These are phyloP conservation scores for Zosterops japonicus DNA, from an alignment of 2,113 vertebrate genomes.

Conservation along the genomic window DNA sequence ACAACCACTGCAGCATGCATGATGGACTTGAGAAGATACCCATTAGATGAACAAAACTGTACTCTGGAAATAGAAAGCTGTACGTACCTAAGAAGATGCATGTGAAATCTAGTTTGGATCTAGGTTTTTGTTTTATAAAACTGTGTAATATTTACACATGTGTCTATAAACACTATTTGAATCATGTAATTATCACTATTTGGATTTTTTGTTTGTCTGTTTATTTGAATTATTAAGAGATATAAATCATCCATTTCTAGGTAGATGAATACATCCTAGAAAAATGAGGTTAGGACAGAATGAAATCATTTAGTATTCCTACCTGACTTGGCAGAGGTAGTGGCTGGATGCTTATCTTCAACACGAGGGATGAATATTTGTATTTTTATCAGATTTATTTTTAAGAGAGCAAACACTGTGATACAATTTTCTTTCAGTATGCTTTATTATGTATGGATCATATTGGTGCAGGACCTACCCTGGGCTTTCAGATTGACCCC, in stretches of 20 bases:
- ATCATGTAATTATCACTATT: background rate
- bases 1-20: constrained; percentile 98
- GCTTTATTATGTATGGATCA: constrained; percentile 41
- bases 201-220: background rate
- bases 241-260: background rate
- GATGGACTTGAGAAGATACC: constrained; percentile 98
- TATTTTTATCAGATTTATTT: constrained; percentile 46
- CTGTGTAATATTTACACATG: background rate
- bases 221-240: background rate
- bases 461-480: background rate
- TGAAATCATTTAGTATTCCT: background rate
- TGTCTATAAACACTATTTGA: background rate
- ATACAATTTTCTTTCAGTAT: constrained; percentile 50
- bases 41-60: constrained; percentile 92
- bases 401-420: constrained; percentile 29
- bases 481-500: background rate
- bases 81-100: constrained; percentile 75
- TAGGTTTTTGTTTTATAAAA: background rate
- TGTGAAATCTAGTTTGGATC: background rate
- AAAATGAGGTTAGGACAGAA: background rate
- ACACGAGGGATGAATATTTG: background rate
- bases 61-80: constrained; percentile 99
- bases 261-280: background rate
- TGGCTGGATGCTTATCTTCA: constrained; percentile 23
- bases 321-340: constrained; percentile 36